Percentiles rank a stretch among this genome's conserved stretches.
phyloP scores from a whole-genome alignment of 2,888 invertebrate species.

The Nymphalis c-album region DNA sequence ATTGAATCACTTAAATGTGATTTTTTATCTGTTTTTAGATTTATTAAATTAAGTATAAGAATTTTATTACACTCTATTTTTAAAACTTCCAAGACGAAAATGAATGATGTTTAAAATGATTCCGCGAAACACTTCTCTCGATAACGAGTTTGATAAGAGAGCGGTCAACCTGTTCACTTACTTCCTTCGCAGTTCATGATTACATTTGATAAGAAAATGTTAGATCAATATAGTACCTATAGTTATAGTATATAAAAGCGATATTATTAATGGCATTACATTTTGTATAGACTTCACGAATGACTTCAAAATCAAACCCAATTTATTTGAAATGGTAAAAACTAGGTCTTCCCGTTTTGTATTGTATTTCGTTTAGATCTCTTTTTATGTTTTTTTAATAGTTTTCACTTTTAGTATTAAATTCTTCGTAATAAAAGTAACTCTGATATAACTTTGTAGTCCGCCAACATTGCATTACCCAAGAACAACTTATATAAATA shows the following conservation, averaged over 20 bases:
- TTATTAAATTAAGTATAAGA: too few species aligned
- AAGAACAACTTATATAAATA: background rate
- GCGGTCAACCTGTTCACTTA: conserved; percentile 35
- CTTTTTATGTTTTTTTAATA: background rate
- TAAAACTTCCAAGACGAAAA: background rate
- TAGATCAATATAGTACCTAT: conserved; percentile 10
- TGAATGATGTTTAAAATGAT: conserved; percentile 23
- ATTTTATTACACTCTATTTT: too few species aligned
- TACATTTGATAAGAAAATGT: conserved; percentile 26
- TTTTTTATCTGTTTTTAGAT: too few species aligned
- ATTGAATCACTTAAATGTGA: too few species aligned
- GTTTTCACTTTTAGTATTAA: background rate
- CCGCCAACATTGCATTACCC: background rate
- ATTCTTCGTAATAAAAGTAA: background rate
- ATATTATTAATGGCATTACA: conserved; percentile 5
- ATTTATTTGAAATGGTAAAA: background rate
- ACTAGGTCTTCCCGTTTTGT: background rate
- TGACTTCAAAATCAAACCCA: background rate
- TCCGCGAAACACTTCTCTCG: conserved; percentile 36
- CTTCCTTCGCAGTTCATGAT: conserved; percentile 23
- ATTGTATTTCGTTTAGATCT: background rate
- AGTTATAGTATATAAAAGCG: background rate
- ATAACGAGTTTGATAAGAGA: conserved; percentile 39
- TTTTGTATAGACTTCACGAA: background rate
- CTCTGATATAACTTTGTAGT: background rate